Evolutionary conservation across 2,113 vertebrate genomes (phyloP), one percentile per base, ranked within the genome.

Genomic region (Rhabdomys dilectus): DNA sequence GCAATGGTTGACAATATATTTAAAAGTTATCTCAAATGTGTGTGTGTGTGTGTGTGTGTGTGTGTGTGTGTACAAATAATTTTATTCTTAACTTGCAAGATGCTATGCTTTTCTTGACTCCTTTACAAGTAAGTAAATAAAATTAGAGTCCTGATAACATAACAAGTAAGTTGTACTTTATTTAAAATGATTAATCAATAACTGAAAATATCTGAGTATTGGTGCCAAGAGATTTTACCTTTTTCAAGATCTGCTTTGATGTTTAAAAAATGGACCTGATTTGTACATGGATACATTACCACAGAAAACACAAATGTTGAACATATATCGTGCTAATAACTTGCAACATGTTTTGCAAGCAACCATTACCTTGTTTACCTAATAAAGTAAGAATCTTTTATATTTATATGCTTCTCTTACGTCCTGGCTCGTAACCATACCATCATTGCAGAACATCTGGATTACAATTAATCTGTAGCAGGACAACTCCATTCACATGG

Each of bases 161-260:
- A 29, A 91, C 16, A 96, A 85, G 56, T 80, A 12, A 94, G 31
- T 21, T 89, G 16, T 29, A 80, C 3, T 66, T 72, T n/a, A 91
- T 51, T 82, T 94, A 39, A 96, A 94, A 73, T 91, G 24, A 78
- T 86, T 87, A 66, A 73, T 87, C 19, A 60, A 90, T 66, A 96
- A 91, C 34, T 66, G 15, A 66, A 86, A 66, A 66, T 34, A 86
- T n/a, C 19, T 62, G 36, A 80, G 48, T 84, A 31, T 2, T 78
- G 5, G 21, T 68, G 7, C 73, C 82, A 87, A 91, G 9, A 11
- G 51, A 34, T 76, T 76, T 94, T 53, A 68, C 31, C 5, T 5
- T 96, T 60, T 48, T 60, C 29, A 58, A 51, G 48, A 72, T 78
- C 21, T 76, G 3, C 7, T 70, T 22, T 92, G 70, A 3, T 80